Conservation (phyloP, 2,888 invertebrate genomes). For the Bimastos eiseni region DNA sequence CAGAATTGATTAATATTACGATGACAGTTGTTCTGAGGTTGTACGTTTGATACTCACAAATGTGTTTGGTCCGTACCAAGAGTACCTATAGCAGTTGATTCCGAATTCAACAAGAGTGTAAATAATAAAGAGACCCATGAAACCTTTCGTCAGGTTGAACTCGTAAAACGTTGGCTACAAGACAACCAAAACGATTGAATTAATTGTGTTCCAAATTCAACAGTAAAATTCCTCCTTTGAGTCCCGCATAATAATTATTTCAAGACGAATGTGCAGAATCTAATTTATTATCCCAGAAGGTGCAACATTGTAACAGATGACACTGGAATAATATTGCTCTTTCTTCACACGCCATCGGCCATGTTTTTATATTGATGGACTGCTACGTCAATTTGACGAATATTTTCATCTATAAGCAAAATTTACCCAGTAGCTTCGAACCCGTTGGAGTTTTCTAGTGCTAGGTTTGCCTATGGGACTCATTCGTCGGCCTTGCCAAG, state of each 20-base stretch:
- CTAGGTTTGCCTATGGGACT: no score
- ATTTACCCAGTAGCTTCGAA: no score
- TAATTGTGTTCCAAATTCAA: neutral
- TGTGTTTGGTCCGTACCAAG: constrained; percentile 58
- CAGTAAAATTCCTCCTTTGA: neutral
- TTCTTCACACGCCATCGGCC: no score
- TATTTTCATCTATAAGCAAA: no score
- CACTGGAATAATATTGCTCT: no score
- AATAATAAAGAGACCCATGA: constrained; percentile 49
- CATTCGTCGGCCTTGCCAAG: no score
- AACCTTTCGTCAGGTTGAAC: constrained; percentile 47
- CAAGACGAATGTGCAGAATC: neutral
- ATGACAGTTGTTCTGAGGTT: no score
- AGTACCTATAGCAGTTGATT: constrained; percentile 55
- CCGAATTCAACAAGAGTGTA: constrained; percentile 56
- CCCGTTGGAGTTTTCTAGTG: no score
- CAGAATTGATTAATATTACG: no score
- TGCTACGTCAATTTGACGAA: no score
- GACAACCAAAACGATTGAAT: neutral
- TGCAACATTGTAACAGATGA: no score
- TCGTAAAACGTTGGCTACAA: constrained; percentile 45
- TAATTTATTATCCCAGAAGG: constrained; percentile 93
- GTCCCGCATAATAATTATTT: neutral
- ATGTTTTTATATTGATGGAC: no score
- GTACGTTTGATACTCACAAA: constrained; percentile 53